phyloP scores from a whole-genome alignment of 1,140 invertebrate genomes.

The Bombus pyrosoma region DNA sequence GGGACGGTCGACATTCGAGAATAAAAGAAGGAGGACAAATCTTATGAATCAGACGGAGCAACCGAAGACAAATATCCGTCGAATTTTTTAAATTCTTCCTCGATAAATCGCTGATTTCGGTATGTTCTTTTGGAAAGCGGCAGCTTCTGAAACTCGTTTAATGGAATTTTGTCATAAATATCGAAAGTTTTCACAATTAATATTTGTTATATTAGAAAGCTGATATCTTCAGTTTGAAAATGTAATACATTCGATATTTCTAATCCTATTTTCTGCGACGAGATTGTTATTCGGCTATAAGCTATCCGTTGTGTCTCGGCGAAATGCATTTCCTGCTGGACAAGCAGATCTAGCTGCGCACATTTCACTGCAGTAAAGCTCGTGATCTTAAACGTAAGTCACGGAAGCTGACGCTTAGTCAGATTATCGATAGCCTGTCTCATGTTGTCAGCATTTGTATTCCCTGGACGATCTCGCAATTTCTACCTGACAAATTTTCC shows the following conservation, averaged over 20 bases:
- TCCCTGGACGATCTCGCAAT: conserved; percentile 56
- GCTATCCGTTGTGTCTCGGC: background rate
- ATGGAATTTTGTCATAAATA: background rate
- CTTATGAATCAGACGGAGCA: background rate
- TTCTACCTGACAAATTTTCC: conserved; percentile 70
- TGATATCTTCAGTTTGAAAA: background rate
- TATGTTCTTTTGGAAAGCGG: background rate
- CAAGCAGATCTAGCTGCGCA: conserved; percentile 6
- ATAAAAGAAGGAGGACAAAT: background rate
- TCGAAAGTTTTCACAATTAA: background rate
- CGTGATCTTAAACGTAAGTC: conserved; percentile 9
- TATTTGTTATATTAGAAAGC: background rate
- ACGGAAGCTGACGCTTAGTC: background rate
- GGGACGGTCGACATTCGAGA: no score
- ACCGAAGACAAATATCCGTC: background rate
- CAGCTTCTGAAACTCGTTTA: background rate
- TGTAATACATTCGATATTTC: background rate
- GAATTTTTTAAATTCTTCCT: background rate
- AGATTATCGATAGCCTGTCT: conserved; percentile 12
- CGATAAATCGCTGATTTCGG: background rate
- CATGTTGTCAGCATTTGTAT: conserved; percentile 63
- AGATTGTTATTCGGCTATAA: background rate
- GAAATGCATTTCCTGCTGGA: background rate
- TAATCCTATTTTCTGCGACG: background rate
- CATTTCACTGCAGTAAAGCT: background rate